Conservation (phyloP, 2,113 vertebrate species). For the Marmota flaviventris region DNA sequence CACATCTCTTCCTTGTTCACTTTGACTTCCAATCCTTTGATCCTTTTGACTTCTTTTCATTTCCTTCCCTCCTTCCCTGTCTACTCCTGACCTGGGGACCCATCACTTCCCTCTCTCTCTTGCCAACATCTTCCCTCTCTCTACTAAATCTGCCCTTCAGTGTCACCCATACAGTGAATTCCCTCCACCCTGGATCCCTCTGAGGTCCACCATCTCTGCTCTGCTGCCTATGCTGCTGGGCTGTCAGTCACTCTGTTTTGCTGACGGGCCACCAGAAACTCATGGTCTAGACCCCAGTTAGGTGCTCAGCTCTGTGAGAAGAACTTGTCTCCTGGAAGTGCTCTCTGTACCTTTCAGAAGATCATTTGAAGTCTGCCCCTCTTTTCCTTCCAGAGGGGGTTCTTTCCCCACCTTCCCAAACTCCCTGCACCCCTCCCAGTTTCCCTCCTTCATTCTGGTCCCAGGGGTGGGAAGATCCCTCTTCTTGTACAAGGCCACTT, state of each 20-base stretch:
- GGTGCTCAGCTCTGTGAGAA: neutral
- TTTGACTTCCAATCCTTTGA: neutral
- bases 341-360: neutral
- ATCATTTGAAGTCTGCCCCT: neutral
- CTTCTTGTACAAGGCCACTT: neutral
- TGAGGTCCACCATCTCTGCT: neutral
- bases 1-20: neutral
- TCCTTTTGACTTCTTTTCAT: neutral
- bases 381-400: neutral
- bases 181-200: neutral
- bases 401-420: neutral
- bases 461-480: neutral
- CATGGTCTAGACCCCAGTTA: neutral
- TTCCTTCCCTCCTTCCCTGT: neutral
- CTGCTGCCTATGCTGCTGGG: neutral
- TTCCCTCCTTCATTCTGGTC: neutral
- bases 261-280: neutral
- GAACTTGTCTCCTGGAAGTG: neutral
- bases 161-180: rapidly evolving
- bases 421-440: neutral
- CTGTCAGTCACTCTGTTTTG: neutral
- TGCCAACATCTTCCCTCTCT: neutral
- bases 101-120: neutral
- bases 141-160: neutral
- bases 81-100: neutral